A percentile compares a stretch with the other conserved stretches of the same genome.
These are phyloP conservation scores for Hirtodrosophila cameraria DNA, from an alignment of 2,888 invertebrate genomes.

Conservation along the genomic window DNA sequence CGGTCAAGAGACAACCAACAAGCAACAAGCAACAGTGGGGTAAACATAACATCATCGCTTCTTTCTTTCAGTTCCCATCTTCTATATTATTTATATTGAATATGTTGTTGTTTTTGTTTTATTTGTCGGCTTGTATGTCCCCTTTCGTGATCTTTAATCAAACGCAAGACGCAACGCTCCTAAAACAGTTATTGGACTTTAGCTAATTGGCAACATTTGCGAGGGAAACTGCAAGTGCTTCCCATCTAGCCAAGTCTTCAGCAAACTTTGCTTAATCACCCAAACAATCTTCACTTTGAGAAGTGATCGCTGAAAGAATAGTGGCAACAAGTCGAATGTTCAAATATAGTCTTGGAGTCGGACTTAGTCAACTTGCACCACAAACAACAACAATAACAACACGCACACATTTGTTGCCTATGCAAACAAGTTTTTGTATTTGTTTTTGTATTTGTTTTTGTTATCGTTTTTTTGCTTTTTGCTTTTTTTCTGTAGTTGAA, in stretches of 20 bases:
- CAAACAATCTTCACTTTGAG: slow-evolving; percentile 22
- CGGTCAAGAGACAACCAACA: slow-evolving; percentile 45
- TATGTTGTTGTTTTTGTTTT: slow-evolving; percentile 20
- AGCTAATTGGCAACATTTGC: slow-evolving; percentile 40
- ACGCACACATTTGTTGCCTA: slow-evolving; percentile 56
- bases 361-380: slow-evolving; percentile 45
- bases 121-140: slow-evolving; percentile 35
- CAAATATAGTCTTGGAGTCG: background rate
- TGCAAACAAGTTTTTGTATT: slow-evolving; percentile 66
- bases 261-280: slow-evolving; percentile 47
- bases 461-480: slow-evolving; percentile 18
- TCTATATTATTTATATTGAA: slow-evolving; percentile 25
- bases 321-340: slow-evolving; percentile 2
- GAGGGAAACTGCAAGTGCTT: slow-evolving; percentile 22
- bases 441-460: slow-evolving; percentile 39
- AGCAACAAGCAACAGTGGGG: slow-evolving; percentile 38
- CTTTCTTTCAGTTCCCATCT: slow-evolving; percentile 34
- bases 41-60: slow-evolving; percentile 31
- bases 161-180: slow-evolving; percentile 26
- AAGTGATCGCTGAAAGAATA: slow-evolving; percentile 26
- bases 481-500: slow-evolving; percentile 18
- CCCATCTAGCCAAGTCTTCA: slow-evolving; percentile 2
- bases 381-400: slow-evolving; percentile 30
- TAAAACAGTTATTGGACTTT: slow-evolving; percentile 30
- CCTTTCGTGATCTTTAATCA: slow-evolving; percentile 33